Base-by-base conservation (phyloP, 2,113 vertebrate species). In the Tachycineta bicolor region DNA sequence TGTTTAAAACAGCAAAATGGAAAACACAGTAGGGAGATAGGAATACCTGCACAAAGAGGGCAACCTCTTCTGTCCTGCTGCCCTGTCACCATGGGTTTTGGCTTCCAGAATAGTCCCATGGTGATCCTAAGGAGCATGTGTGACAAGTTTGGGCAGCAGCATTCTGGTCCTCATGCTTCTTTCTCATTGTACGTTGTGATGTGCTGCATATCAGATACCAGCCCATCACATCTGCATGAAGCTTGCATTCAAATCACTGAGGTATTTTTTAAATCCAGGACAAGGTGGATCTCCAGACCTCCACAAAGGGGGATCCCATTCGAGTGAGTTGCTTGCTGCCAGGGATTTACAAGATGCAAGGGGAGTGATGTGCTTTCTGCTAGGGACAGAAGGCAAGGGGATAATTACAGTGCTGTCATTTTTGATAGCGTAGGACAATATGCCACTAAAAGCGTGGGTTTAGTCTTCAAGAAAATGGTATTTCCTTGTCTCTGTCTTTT, bases 1-100 rank as follows among this genome's bases (percentile, higher is more conserved):
- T 76, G 50, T 87, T 87, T 79, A 73, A 89, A 71, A 63, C 53
- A 87, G n/a, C 33, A 84, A 92, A 77, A 77, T 49, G 26, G 71
- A 83, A 84, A 78, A 84, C 17, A 25, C 0, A 0, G 3, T 9
- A 55, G 15, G 12, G 33, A 90, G 44, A 29, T 41, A 60, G 4
- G 14, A 91, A 79, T 47, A n/a, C 9, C 20, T 76, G 28, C 93
- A 79, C 24, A 6, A 88, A 55, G 67, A 71, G 21, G 25, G 10
- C 53, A 92, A 53, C 22, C 12, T 83, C 39, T 84, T 85, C 20
- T 75, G 33, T 89, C 16, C 18, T 62, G 19, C 31, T 93, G 25
- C 11, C 49, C 24, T 18, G 4, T 83, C 49, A 43, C 12, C 14
- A 5, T 62, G 22, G 15, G 22, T 39, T 89, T 92, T 87, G 53